Evolutionary conservation across 2,797 vertebrate genomes (phyloP).

Genomic region (Myotis myotis): DNA sequence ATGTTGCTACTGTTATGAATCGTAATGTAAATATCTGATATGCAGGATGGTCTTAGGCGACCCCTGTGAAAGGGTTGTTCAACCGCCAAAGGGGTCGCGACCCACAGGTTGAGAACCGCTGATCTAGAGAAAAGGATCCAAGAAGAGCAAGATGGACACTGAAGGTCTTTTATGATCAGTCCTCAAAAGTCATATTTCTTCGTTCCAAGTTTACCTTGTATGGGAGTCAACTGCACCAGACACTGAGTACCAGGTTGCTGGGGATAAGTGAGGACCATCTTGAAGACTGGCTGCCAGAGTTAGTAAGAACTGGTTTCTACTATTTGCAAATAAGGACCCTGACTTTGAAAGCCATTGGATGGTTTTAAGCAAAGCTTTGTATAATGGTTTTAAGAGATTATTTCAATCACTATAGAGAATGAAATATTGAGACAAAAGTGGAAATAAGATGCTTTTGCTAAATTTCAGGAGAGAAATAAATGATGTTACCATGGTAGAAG

Average conservation of each 20-base stretch:
- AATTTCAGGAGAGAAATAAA: not conserved
- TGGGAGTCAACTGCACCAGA: not conserved
- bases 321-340: not conserved
- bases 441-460: not conserved
- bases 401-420: not conserved
- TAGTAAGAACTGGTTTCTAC: not conserved
- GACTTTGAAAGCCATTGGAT: not conserved
- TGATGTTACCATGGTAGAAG: not conserved
- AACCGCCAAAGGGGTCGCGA: no score
- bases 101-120: no score
- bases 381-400: not conserved
- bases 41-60: no score
- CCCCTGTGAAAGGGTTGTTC: no score
- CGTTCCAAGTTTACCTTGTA: not conserved
- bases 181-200: not conserved
- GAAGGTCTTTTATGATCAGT: not conserved
- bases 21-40: no score
- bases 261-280: not conserved
- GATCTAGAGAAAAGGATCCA: not conserved
- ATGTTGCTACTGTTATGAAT: no score
- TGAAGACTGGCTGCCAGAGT: not conserved
- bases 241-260: not conserved
- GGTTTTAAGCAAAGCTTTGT: not conserved
- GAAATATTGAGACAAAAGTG: not conserved
- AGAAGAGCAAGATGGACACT: not conserved